These are phyloP conservation scores for Musca vetustissima DNA, from an alignment of 1,140 invertebrate genomes.

Conservation along the genomic window DNA sequence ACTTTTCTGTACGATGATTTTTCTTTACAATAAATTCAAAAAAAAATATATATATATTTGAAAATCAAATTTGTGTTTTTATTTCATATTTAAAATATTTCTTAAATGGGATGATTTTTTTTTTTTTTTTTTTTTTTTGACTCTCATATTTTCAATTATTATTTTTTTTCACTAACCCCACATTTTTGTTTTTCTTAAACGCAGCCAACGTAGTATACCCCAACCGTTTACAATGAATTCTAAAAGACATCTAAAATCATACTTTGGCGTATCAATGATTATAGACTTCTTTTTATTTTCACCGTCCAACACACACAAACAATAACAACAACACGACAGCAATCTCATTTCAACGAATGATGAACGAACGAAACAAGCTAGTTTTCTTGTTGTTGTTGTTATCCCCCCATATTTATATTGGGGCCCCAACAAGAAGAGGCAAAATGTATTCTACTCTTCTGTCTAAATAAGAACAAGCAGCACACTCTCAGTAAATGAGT, in stretches of 20 bases:
- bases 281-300: conserved; percentile 27
- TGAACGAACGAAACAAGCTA: no score
- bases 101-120: no score
- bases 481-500: no score
- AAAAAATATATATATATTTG: not conserved
- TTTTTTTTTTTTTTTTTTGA: not conserved
- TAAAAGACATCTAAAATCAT: conserved; percentile 28
- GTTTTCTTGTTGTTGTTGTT: no score
- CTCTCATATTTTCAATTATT: not conserved
- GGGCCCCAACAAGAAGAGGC: no score
- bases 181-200: not conserved
- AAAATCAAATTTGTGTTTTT: not conserved
- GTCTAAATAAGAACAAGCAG: no score
- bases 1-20: no score
- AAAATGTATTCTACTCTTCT: no score
- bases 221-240: conserved; percentile 28
- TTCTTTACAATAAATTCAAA: not conserved
- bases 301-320: not conserved
- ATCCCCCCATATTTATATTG: no score
- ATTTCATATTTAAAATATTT: not conserved
- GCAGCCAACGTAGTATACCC: conserved; percentile 25
- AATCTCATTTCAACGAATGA: no score
- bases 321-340: no score
- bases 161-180: conserved; percentile 1
- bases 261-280: conserved; percentile 22